Evolutionary conservation across 2,888 invertebrate species (phyloP), one percentile per base, ranked within the genome.

Genomic region (Amblyjoppa fuscipennis): DNA sequence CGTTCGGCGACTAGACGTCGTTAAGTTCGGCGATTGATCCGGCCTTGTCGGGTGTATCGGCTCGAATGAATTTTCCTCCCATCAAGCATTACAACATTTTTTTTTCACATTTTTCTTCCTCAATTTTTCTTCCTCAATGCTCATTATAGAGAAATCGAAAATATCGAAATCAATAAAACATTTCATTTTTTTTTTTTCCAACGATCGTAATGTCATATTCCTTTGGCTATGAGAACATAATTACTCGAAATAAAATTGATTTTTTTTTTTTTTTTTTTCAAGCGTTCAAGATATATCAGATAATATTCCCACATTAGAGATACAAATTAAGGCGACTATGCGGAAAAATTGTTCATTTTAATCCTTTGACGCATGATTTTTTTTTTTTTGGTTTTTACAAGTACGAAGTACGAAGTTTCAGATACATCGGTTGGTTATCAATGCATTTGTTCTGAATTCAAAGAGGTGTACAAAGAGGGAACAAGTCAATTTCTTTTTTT

Each of bases 1-100:
- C 75, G 45, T 75, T 64, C 64, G n/a, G 74, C 49, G 74, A 49
- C 75, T 75, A 75, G 75, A 78, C 76, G 53, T 64, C 76, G 82
- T 82, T 82, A 77, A 73, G 71, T 77, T 71, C 77, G 20, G 49
- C 56, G 66, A 82, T 82, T 71, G 45, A 49, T 49, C 45, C 45
- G 45, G 45, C 16, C 45, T 3, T 49, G 45, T 49, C 45, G 45
- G 16, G 45, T 49, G 45, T 49, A 49, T 49, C 45, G 45, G 45
- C 16, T 16, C 16, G 45, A 16, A 49, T 16, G 45, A 49, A 49
- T 16, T 16, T 16, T 49, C 45, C 45, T 11, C 13, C 3, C 45
- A 16, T 49, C 45, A 49, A 49, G 13, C 13, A 49, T 16, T 11
- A 34, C 5, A 49, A 49, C 45, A 49, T 49, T 49, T 49, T 16